Conservation (phyloP, 2,113 vertebrate genomes). For the Chascanopsetta lugubris region DNA sequence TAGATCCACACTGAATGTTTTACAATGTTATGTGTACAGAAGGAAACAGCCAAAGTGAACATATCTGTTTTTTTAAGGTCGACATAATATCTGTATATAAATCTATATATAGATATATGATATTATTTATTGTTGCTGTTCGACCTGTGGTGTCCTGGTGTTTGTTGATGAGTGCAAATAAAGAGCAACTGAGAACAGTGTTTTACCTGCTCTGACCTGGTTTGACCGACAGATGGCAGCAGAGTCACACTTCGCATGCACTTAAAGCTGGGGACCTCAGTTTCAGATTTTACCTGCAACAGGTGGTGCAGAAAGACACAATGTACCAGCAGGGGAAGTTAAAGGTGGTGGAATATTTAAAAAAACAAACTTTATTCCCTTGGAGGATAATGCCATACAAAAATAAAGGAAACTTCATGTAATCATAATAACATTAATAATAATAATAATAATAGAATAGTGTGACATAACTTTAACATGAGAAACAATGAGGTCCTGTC, state of each 20-base stretch:
- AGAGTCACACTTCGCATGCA: neutral
- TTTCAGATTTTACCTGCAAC: slow-evolving; percentile 9
- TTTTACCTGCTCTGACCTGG: neutral
- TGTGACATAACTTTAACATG: slow-evolving; percentile 8
- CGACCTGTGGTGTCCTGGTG: slow-evolving; percentile 11
- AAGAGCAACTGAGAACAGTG: neutral
- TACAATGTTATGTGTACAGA: slow-evolving; percentile 23
- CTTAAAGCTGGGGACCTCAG: neutral
- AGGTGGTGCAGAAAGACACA: slow-evolving; percentile 52
- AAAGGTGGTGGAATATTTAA: slow-evolving; percentile 18
- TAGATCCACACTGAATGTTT: neutral
- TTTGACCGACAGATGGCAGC: slow-evolving; percentile 19
- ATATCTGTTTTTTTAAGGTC: neutral
- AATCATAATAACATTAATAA: slow-evolving; percentile 69
- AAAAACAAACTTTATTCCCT: slow-evolving; percentile 79
- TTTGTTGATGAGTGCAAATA: slow-evolving; percentile 20
- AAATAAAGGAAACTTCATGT: slow-evolving; percentile 78
- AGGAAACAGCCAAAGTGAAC: slow-evolving; percentile 31
- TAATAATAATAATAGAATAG: slow-evolving; percentile 51
- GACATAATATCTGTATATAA: neutral
- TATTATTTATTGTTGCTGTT: neutral
- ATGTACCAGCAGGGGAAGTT: neutral
- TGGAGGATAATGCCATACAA: slow-evolving; percentile 78
- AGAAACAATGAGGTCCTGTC: slow-evolving; percentile 33
- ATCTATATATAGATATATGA: neutral